phyloP scores from a whole-genome alignment of 2,888 invertebrate genomes.

The Drosophila leonis region DNA sequence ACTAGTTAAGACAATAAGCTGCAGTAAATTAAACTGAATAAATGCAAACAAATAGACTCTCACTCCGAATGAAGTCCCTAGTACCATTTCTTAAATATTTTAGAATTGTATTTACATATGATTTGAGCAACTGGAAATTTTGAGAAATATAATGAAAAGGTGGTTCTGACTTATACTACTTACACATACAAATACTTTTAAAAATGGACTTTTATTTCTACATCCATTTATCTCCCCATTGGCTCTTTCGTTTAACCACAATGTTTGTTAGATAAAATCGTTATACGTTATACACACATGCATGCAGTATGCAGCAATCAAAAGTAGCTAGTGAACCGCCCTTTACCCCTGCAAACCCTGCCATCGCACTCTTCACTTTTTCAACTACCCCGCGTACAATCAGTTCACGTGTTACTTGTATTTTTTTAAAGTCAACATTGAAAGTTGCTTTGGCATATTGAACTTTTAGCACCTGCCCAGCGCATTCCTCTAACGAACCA shows the following conservation, averaged over 20 bases:
- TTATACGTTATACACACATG: slow-evolving; percentile 28
- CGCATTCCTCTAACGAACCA: slow-evolving; percentile 68
- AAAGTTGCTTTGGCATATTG: slow-evolving; percentile 63
- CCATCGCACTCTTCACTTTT: not conserved
- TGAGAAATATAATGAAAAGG: too few relatives aligned
- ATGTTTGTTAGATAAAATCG: slow-evolving; percentile 20
- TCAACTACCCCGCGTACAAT: not conserved
- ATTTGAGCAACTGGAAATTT: too few relatives aligned
- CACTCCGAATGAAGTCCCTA: too few relatives aligned
- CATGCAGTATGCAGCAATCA: slow-evolving; percentile 47
- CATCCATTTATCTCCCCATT: not conserved
- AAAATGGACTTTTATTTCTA: not conserved
- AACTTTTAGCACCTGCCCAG: slow-evolving; percentile 65
- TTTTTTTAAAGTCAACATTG: slow-evolving; percentile 69
- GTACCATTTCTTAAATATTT: not conserved
- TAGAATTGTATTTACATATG: too few relatives aligned
- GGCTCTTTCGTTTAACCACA: not conserved
- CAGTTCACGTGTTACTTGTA: slow-evolving; percentile 34
- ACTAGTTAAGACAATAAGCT: too few relatives aligned
- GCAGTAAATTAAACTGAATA: too few relatives aligned
- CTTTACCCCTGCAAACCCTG: not conserved
- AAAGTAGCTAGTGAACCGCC: not conserved
- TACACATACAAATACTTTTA: not conserved
- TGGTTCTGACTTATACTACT: not conserved
- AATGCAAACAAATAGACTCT: too few relatives aligned